Evolutionary conservation across 2,113 vertebrate species (phyloP), one percentile per base, ranked within the genome.

Genomic region (Catagonus wagneri): DNA sequence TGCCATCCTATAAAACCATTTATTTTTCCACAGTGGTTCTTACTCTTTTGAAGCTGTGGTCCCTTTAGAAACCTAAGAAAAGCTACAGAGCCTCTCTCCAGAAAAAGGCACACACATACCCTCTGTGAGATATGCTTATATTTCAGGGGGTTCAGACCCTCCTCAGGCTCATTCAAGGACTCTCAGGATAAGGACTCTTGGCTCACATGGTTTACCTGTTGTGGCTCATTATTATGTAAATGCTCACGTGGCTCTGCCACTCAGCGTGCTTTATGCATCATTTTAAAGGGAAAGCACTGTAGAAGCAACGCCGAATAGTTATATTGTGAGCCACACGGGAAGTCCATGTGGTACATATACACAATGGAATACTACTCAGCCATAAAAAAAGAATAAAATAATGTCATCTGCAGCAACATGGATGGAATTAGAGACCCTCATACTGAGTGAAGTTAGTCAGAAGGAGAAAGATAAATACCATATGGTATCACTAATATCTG

Each of bases 171-270:
- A 61, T 19, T 66, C 15, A 71, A 83, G 32, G 23, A 71, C 58
- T 78, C 75, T 7, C 11, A 88, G 56, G 19, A 60, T 66, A 88
- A 93, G 69, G 65, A 87, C 25, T 76, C 78, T 54, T 60, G 58
- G 79, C 23, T 78, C 25, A 78, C 15, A 68, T 58, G 19, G 16
- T 50, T 44, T 78, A 7, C 44, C 19, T 56, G 83, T 83, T 71
- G 68, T 20, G 74, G 52, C n/a, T 90, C n/a, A 63, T 80, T 79
- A 89, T 65, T 78, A 66, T 22, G n/a, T 27, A 89, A 83, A 89
- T 80, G 83, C 3, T 78, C 5, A 22, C 11, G 44, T 32, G n/a
- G 11, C 80, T 54, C 72, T 95, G 20, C 83, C 60, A 94, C 4
- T 87, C 76, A 63, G 54, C 34, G 88, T 71, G 22, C 58, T 87